Conservation (phyloP, 2,888 invertebrate species). For the Allygus modestus region DNA sequence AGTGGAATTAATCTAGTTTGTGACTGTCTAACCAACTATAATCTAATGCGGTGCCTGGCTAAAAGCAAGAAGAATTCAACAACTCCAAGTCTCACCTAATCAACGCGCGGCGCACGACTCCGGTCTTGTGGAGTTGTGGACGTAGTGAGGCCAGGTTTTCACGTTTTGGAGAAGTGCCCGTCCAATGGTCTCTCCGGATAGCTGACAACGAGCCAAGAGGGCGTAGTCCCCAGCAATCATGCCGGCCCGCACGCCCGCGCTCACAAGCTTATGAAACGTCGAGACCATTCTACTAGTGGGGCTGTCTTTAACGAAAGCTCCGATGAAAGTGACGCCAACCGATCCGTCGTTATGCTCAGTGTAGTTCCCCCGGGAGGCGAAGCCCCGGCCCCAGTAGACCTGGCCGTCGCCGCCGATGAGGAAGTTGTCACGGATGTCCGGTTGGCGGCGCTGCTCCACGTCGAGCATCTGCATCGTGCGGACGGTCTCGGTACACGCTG, state of each 20-base stretch:
- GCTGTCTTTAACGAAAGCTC: conserved; percentile 61
- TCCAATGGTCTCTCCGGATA: neutral
- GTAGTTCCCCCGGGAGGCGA: conserved; percentile 73
- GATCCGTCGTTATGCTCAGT: conserved; percentile 61
- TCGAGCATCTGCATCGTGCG: neutral
- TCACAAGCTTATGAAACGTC: conserved; percentile 62
- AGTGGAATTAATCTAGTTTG: too few relatives aligned
- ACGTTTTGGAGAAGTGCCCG: neutral
- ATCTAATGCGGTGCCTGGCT: too few relatives aligned
- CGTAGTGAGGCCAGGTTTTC: neutral
- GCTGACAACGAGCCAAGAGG: conserved; percentile 58
- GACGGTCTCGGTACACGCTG: conserved; percentile 51
- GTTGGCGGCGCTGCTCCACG: conserved; percentile 43
- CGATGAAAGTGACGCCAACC: conserved; percentile 65
- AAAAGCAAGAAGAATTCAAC: too few relatives aligned
- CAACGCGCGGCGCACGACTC: neutral
- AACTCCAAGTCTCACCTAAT: conserved; percentile 1
- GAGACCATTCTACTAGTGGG: conserved; percentile 62
- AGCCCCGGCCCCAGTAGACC: conserved; percentile 75
- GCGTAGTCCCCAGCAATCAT: conserved; percentile 62
- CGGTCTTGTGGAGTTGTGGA: neutral
- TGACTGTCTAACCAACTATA: too few relatives aligned
- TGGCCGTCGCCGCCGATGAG: conserved; percentile 77
- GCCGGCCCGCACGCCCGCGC: conserved; percentile 55
- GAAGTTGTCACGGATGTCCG: conserved; percentile 75